A percentile compares a stretch with the other conserved stretches of the same genome.
Evolutionary conservation across 2,113 vertebrate genomes (phyloP).

Genomic region (Tetrao urogallus): DNA sequence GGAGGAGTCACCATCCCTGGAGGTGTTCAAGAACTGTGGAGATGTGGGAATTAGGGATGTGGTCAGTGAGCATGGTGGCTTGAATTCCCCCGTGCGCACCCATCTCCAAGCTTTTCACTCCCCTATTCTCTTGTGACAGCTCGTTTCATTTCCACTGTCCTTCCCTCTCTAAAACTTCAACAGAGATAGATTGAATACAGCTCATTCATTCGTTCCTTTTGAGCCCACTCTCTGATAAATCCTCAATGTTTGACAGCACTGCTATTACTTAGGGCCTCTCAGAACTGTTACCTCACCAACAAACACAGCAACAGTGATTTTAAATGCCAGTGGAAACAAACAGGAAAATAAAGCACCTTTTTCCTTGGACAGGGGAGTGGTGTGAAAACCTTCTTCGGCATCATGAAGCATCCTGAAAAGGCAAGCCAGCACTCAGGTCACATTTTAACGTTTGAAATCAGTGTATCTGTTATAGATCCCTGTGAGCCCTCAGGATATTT

Average conservation of each 20-base stretch:
- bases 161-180: neutral
- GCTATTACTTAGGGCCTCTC: neutral
- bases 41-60: too few relatives aligned
- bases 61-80: neutral
- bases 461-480: neutral
- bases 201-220: neutral
- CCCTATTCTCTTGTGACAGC: neutral
- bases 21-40: too few relatives aligned
- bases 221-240: neutral
- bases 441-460: neutral
- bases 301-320: neutral
- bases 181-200: fast-evolving
- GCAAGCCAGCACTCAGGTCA: neutral
- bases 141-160: neutral
- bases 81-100: too few relatives aligned
- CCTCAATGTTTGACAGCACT: neutral
- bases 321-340: neutral
- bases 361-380: neutral
- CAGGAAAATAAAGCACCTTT: slow-evolving; percentile 31
- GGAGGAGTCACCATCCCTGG: too few relatives aligned
- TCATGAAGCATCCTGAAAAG: neutral
- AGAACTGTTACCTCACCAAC: neutral
- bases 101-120: neutral
- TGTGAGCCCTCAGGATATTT: neutral
- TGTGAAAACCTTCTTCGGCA: neutral